These are phyloP conservation scores for Paradoxurus hermaphroditus DNA, from an alignment of 2,113 vertebrate species.

Conservation along the genomic window DNA sequence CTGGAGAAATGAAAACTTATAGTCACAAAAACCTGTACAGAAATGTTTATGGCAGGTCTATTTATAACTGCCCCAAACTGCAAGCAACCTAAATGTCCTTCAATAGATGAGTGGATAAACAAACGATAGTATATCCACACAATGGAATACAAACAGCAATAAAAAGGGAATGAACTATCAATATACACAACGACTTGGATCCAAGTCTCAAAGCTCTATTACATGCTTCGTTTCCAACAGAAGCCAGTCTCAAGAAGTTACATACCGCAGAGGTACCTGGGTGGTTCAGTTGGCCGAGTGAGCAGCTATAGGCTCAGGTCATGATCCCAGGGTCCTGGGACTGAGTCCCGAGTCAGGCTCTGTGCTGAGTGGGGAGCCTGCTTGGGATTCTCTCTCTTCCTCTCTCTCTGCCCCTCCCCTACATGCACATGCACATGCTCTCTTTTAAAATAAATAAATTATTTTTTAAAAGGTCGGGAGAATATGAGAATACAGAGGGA, in stretches of 20 bases:
- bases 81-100: neutral
- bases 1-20: neutral
- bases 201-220: neutral
- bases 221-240: neutral
- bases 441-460: too few relatives aligned
- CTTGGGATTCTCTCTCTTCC: too few relatives aligned
- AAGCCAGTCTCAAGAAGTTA: neutral
- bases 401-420: too few relatives aligned
- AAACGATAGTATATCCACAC: neutral
- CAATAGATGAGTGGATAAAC: neutral
- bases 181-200: neutral
- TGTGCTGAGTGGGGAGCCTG: too few relatives aligned
- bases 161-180: neutral
- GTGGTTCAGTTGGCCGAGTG: too few relatives aligned
- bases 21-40: neutral
- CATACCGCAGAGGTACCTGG: neutral
- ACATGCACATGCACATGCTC: too few relatives aligned
- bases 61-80: neutral
- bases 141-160: neutral
- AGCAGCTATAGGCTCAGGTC: too few relatives aligned
- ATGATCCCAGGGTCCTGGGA: too few relatives aligned
- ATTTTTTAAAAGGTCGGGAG: too few relatives aligned
- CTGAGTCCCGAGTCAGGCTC: too few relatives aligned
- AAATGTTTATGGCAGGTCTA: constrained; percentile 9
- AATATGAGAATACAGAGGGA: neutral